Conservation (phyloP, 2,113 vertebrate species). For the Lipophrys pholis region DNA sequence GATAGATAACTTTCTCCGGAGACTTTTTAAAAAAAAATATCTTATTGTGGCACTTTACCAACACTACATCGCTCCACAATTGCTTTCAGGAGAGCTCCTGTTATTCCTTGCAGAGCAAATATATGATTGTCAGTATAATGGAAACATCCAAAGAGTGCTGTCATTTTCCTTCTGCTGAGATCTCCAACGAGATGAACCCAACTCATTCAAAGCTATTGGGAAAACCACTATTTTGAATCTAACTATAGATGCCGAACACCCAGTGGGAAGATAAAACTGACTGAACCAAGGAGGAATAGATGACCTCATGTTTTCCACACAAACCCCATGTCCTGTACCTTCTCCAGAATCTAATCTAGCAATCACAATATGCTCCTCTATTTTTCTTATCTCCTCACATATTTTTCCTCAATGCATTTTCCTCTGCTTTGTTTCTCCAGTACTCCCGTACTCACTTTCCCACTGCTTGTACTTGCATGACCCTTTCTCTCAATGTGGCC, state of each 20-base stretch:
- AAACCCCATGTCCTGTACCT: too few species aligned
- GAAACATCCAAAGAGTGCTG: slow-evolving; percentile 1
- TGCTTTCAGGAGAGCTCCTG: neutral
- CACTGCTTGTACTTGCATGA: slow-evolving; percentile 33
- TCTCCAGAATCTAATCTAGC: too few species aligned
- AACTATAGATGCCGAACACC: neutral
- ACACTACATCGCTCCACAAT: neutral
- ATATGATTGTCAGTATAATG: slow-evolving; percentile 2
- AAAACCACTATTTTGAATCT: neutral
- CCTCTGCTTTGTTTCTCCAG: neutral
- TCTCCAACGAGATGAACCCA: neutral
- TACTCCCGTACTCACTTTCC: slow-evolving; percentile 6
- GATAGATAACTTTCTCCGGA: slow-evolving; percentile 5
- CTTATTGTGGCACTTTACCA: neutral
- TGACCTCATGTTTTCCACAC: slow-evolving; percentile 15
- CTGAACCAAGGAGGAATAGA: slow-evolving; percentile 9
- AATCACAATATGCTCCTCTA: too few species aligned
- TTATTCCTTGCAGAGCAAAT: too few species aligned
- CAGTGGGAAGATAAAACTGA: neutral
- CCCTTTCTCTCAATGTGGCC: slow-evolving; percentile 22
- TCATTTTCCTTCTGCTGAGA: neutral
- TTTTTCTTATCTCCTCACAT: too few species aligned
- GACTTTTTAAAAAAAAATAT: slow-evolving; percentile 15
- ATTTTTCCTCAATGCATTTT: too few species aligned
- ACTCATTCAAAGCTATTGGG: neutral